phyloP scores from a whole-genome alignment of 2,797 vertebrate genomes.

The Microctenopoma steveboyesi region DNA sequence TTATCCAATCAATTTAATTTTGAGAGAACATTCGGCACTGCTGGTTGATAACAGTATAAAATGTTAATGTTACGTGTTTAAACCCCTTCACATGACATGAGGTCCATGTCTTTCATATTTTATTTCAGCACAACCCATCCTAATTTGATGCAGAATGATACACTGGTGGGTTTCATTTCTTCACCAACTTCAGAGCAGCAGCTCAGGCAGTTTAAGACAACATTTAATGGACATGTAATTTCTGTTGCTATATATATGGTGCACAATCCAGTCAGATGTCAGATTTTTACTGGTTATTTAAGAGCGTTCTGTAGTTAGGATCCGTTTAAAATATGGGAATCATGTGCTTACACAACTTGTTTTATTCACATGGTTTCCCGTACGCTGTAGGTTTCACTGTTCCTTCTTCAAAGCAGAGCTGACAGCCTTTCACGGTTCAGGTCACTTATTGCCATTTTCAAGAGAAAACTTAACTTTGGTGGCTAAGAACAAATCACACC shows the following conservation, averaged over 20 bases:
- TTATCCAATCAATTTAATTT: conserved; percentile 77
- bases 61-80: conserved; percentile 7
- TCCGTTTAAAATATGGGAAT: not conserved
- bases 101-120: not conserved
- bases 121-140: not conserved
- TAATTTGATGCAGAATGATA: not conserved
- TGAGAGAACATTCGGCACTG: conserved; percentile 54
- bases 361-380: not conserved
- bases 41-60: conserved; percentile 15
- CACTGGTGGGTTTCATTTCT: not conserved
- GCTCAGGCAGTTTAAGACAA: not conserved
- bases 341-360: not conserved
- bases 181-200: not conserved
- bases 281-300: not conserved
- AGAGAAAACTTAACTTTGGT: conserved; percentile 49
- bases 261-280: not conserved
- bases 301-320: not conserved
- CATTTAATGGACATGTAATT: not conserved
- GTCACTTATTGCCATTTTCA: conserved; percentile 53
- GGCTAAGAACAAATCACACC: conserved; percentile 59
- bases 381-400: conserved; percentile 21
- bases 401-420: conserved; percentile 43
- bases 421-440: conserved; percentile 63
- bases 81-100: conserved; percentile 5
- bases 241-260: not conserved